Evolutionary conservation across 2,888 invertebrate genomes (phyloP).

Genomic region (Campoplex capitator): DNA sequence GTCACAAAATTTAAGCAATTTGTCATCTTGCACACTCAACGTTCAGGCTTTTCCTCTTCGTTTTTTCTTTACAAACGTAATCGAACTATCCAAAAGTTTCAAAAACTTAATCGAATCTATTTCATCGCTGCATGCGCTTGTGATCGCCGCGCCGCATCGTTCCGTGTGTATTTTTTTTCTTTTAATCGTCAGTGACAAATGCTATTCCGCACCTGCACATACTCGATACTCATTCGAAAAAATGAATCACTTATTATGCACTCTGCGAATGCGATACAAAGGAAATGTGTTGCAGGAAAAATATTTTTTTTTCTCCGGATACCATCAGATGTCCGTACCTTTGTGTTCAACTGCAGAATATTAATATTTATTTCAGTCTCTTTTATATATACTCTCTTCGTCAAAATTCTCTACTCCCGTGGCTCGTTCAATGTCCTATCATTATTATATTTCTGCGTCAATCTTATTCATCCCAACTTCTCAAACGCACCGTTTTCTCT

Average conservation of each 20-base stretch:
- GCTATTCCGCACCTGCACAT: slow-evolving; percentile 30
- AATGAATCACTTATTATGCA: slow-evolving; percentile 39
- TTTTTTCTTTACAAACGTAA: background rate
- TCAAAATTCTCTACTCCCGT: slow-evolving; percentile 21
- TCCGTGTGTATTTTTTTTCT: background rate
- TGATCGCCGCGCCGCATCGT: background rate
- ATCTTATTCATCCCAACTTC: slow-evolving; percentile 9
- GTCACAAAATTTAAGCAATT: background rate
- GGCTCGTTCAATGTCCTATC: slow-evolving; percentile 20
- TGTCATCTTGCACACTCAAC: background rate
- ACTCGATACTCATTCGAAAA: slow-evolving; percentile 10
- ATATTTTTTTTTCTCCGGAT: background rate
- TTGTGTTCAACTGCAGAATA: slow-evolving; percentile 3
- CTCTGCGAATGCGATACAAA: slow-evolving; percentile 12
- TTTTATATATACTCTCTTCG: slow-evolving; percentile 26
- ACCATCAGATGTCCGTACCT: background rate
- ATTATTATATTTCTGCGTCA: slow-evolving; percentile 7
- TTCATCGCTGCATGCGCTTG: background rate
- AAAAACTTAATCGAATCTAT: background rate
- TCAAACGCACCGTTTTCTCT: background rate
- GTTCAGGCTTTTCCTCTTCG: too few species aligned
- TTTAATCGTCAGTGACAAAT: slow-evolving; percentile 7
- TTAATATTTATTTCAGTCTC: slow-evolving; percentile 52
- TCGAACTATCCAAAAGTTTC: too few species aligned
- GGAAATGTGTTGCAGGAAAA: slow-evolving; percentile 27